These are phyloP conservation scores for Lacanobia oleracea DNA, from an alignment of 2,888 invertebrate genomes.

Conservation along the genomic window DNA sequence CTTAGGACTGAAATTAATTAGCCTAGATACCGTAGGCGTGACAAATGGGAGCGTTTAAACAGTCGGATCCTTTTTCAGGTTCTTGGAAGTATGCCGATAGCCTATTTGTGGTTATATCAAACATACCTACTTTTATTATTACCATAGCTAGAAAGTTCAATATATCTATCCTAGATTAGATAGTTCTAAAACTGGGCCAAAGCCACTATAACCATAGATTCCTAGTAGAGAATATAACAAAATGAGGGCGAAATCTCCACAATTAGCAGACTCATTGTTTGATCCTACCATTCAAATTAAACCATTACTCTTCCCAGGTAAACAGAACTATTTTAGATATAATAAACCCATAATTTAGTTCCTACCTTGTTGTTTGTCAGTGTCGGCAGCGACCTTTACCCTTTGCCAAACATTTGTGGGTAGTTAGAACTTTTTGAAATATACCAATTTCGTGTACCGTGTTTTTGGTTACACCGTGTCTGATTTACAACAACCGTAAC, in stretches of 20 bases:
- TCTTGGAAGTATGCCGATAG: background rate
- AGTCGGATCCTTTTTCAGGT: slow-evolving; percentile 15
- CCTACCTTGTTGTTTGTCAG: slow-evolving; percentile 59
- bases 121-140: background rate
- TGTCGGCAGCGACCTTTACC: slow-evolving; percentile 58
- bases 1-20: slow-evolving; percentile 29
- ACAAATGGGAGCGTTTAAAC: slow-evolving; percentile 20
- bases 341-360: slow-evolving; percentile 61
- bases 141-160: background rate
- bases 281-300: slow-evolving; percentile 43
- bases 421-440: slow-evolving; percentile 61
- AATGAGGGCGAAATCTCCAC: background rate
- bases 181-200: background rate
- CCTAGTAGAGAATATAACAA: background rate
- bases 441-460: slow-evolving; percentile 56
- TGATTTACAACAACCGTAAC: slow-evolving; percentile 81
- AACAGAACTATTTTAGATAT: slow-evolving; percentile 58
- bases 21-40: slow-evolving; percentile 18
- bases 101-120: background rate
- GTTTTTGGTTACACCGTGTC: slow-evolving; percentile 66
- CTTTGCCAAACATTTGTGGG: slow-evolving; percentile 59
- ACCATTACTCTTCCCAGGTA: slow-evolving; percentile 54
- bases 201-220: background rate
- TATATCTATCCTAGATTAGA: background rate
- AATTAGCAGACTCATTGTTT: slow-evolving; percentile 15